Percentiles rank a stretch among this genome's conserved stretches.
phyloP scores from a whole-genome alignment of 1,140 invertebrate genomes.

The Apis mellifera region Amel_HAv3.1 CM009931.2:4842501-4843000 shows the following conservation, averaged over 20 bases:
- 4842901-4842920: background rate
- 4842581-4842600: conserved; percentile 77
- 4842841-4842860: background rate
- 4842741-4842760: background rate
- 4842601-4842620: conserved; percentile 76
- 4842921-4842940: no score
- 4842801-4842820: no score
- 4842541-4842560: conserved; percentile 57
- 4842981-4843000: background rate
- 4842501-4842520: conserved; percentile 32
- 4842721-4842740: conserved; percentile 51
- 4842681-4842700: conserved; percentile 41
- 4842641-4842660: conserved; percentile 75
- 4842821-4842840: background rate
- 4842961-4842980: background rate
- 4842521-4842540: background rate
- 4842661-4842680: conserved; percentile 73
- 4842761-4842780: background rate
- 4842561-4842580: conserved; percentile 53
- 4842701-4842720: conserved; percentile 44
- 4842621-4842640: conserved; percentile 80
- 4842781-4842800: background rate
- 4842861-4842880: background rate
- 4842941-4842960: no score
- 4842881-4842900: background rate